Percentiles rank a stretch among this genome's conserved stretches.
Evolutionary conservation across 1,140 invertebrate genomes (phyloP).

Genomic region (Hydropsyche tenuis): DNA sequence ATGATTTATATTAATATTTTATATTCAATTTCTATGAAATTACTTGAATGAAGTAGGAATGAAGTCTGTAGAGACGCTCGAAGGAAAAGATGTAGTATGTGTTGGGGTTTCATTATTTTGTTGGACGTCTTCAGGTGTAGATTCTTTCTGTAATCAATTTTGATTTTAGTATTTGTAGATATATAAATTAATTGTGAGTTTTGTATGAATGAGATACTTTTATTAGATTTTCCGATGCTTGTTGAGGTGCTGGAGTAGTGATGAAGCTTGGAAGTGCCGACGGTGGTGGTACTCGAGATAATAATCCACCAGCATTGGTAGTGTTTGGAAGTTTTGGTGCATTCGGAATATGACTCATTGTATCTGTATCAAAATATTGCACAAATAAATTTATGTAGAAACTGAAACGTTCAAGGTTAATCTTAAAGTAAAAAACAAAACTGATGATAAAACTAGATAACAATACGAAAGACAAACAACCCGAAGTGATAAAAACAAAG

Average conservation of each 20-base stretch:
- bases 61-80: slow-evolving; percentile 45
- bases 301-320: slow-evolving; percentile 58
- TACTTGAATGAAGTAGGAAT: slow-evolving; percentile 44
- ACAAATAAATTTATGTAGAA: neutral
- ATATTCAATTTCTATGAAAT: neutral
- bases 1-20: slow-evolving; percentile 12
- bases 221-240: slow-evolving; percentile 45
- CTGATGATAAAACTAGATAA: too few relatives aligned
- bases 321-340: slow-evolving; percentile 41
- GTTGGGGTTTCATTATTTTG: slow-evolving; percentile 7
- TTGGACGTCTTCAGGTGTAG: slow-evolving; percentile 18
- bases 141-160: slow-evolving; percentile 40
- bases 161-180: neutral
- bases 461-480: too few relatives aligned
- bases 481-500: too few relatives aligned
- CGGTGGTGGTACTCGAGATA: slow-evolving; percentile 67
- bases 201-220: slow-evolving; percentile 34
- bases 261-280: slow-evolving; percentile 66
- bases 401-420: too few relatives aligned
- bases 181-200: slow-evolving; percentile 6
- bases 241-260: slow-evolving; percentile 50
- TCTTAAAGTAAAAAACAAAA: too few relatives aligned
- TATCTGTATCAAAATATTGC: neutral
- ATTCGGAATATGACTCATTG: slow-evolving; percentile 38
- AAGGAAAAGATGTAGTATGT: slow-evolving; percentile 5